Percentiles rank a stretch among this genome's conserved stretches.
Conservation (phyloP, 2,797 vertebrate genomes). For the Anisognathus igniventris region DNA sequence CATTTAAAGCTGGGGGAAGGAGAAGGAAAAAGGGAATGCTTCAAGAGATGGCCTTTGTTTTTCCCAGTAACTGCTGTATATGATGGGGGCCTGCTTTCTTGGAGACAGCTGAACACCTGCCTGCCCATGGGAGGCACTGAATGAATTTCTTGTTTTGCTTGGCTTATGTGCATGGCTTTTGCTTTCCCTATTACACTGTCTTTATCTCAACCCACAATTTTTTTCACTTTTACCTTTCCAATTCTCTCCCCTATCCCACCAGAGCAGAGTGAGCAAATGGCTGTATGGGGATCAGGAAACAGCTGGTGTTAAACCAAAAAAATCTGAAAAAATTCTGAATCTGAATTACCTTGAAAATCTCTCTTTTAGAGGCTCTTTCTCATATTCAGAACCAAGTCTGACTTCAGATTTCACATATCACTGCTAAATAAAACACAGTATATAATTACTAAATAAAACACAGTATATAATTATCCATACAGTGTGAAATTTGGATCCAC, state of each 20-base stretch:
- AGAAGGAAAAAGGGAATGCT: neutral
- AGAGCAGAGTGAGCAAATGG: fast-evolving
- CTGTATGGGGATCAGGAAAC: neutral
- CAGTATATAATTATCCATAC: neutral
- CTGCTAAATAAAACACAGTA: neutral
- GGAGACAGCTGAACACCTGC: neutral
- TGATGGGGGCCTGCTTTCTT: neutral
- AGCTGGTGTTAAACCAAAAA: neutral
- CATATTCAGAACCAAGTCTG: neutral
- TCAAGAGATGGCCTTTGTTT: fast-evolving
- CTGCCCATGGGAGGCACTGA: fast-evolving
- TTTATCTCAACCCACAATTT: neutral
- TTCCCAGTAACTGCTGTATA: fast-evolving
- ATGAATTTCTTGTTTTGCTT: neutral
- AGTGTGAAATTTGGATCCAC: neutral
- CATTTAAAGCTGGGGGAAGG: neutral
- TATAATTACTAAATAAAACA: neutral
- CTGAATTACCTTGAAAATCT: neutral
- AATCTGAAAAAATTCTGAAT: neutral
- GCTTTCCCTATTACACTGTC: neutral
- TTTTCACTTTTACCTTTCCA: neutral
- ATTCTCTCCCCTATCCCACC: neutral
- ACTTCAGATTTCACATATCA: neutral
- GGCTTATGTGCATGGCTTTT: fast-evolving
- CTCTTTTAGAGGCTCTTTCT: neutral